A percentile compares a stretch with the other conserved stretches of the same genome.
phyloP scores from a whole-genome alignment of 2,113 vertebrate genomes.

The Haemorhous mexicanus region DNA sequence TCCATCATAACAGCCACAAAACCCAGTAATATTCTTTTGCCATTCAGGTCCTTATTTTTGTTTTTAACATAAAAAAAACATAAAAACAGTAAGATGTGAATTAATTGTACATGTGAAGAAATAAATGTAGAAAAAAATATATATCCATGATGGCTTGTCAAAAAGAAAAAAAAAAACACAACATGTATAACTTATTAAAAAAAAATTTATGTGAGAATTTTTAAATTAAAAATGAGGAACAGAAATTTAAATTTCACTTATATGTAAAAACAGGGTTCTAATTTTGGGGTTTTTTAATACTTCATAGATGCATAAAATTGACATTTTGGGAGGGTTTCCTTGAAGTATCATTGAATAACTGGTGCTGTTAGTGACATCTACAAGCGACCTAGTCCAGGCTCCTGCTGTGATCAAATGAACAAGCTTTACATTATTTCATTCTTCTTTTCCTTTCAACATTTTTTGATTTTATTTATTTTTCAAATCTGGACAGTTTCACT shows the following conservation, averaged over 20 bases:
- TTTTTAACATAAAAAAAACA: background rate
- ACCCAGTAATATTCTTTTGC: background rate
- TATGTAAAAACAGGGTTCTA: background rate
- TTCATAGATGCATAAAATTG: background rate
- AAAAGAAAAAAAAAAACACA: background rate
- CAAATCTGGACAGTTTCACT: background rate
- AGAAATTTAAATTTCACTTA: background rate
- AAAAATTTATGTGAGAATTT: background rate
- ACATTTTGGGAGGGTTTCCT: background rate
- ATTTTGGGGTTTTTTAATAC: background rate
- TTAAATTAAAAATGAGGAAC: background rate
- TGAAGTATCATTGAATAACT: background rate
- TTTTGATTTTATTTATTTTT: background rate
- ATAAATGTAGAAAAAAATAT: background rate
- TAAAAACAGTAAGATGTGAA: background rate
- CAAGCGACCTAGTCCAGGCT: background rate
- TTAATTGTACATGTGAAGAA: background rate
- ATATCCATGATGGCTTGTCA: background rate
- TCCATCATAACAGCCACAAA: background rate
- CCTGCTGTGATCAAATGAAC: background rate
- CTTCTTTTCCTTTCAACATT: background rate
- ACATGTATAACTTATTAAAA: background rate
- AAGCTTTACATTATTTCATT: background rate
- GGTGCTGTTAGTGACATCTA: background rate
- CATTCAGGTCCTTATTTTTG: background rate